Conservation (phyloP, 2,797 vertebrate species). For the Vireo griseus region DNA sequence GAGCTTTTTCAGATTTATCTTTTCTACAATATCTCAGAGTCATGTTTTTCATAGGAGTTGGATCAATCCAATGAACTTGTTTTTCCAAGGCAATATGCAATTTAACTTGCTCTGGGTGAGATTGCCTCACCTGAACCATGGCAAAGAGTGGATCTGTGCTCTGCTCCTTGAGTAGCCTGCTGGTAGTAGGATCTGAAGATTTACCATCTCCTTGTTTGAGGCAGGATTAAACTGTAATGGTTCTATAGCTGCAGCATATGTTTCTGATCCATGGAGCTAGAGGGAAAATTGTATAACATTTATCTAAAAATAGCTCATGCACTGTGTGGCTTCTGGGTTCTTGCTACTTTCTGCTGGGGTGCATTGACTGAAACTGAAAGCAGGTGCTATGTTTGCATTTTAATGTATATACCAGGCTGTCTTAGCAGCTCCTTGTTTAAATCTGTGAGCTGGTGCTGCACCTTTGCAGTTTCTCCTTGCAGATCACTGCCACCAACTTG, state of each 20-base stretch:
- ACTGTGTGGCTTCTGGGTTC: not conserved
- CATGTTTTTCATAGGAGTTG: fast-evolving
- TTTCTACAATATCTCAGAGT: not conserved
- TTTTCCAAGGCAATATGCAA: not conserved
- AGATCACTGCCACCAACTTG: not conserved
- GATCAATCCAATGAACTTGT: not conserved
- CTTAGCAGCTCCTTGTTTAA: not conserved
- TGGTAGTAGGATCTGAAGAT: not conserved
- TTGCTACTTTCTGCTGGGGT: not conserved
- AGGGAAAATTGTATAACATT: not conserved
- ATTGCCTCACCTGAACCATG: not conserved
- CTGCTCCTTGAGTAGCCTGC: not conserved
- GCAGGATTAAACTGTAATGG: not conserved
- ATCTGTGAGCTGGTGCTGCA: not conserved
- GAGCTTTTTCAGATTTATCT: not conserved
- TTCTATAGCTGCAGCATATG: slow-evolving; percentile 8
- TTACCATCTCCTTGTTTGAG: not conserved
- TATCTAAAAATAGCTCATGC: not conserved
- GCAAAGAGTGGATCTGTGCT: not conserved
- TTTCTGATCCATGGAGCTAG: slow-evolving; percentile 13
- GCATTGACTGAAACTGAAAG: not conserved
- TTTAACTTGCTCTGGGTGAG: not conserved
- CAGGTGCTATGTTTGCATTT: not conserved
- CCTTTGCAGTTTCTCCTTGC: not conserved
- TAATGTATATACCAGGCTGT: not conserved